Evolutionary conservation across 2,888 invertebrate species (phyloP), one percentile per base, ranked within the genome.

Genomic region (Epistrophe grossulariae): DNA sequence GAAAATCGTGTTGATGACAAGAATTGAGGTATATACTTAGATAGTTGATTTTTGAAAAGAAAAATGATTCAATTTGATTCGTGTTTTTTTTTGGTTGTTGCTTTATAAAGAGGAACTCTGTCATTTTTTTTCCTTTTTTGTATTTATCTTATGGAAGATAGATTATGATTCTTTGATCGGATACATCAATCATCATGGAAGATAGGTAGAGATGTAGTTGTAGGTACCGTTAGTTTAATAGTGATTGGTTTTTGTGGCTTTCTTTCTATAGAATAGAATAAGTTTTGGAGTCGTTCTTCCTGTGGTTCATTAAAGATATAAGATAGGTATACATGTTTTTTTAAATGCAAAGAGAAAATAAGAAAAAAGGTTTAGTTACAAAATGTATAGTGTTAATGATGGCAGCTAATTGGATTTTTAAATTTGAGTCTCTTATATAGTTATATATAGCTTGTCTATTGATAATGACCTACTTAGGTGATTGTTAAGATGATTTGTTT

Each of bases 201-300:
- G 48, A 48, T 66, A 50, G 48, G 35, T 19, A 38, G 0, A 45
- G 10, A 24, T 24, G 31, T 35, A 35, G 31, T 6, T 6, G 31
- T 9, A 3, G 13, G 40, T 28, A 43, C 55, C 57, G 62, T 74
- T 74, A 62, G 60, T 43, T 62, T 70, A 38, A 64, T 62, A 52
- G 74, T 84, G 83, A 84, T 84, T 84, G 84, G 80, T 76, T 84
- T 84, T 72, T 84, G 84, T 72, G 84, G 84, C 84, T 84, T 84
- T 79, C 71, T 71, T 78, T 82, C 38, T 17, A n/a, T n/a, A 24
- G 15, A 50, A 55, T 19, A 24, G 15, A 11, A 13, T 13, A 38
- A 38, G 11, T 38, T 17, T 19, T 2, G 9, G n/a, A 52, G 2
- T 73, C 24, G 24, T 10, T n/a, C 17, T 17, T 76, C 11, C 15